These are phyloP conservation scores for Erpobdella octoculata DNA, from an alignment of 2,888 invertebrate genomes.

Conservation along the genomic window DNA sequence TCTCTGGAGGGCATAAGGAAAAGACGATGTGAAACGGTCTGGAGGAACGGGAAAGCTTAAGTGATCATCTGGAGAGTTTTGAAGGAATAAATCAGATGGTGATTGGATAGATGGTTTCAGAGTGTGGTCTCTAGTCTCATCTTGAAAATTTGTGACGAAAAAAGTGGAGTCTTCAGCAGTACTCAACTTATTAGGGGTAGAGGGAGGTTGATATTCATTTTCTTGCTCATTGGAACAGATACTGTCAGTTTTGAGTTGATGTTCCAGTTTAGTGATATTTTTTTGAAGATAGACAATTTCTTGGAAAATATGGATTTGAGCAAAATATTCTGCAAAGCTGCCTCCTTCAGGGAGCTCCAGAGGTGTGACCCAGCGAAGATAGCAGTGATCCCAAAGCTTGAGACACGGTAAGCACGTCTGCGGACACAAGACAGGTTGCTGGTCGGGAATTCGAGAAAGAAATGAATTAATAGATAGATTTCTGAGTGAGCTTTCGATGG, in stretches of 20 bases:
- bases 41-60: neutral
- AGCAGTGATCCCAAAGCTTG: conserved; percentile 76
- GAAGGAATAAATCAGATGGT: neutral
- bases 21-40: conserved; percentile 24
- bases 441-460: neutral
- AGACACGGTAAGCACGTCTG: neutral
- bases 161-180: neutral
- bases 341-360: conserved; percentile 69
- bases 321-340: conserved; percentile 46
- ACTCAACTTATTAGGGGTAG: neutral
- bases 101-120: neutral
- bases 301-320: neutral
- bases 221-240: neutral
- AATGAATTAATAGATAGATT: neutral
- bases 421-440: neutral
- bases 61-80: neutral
- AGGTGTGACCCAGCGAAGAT: conserved; percentile 77
- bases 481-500: neutral
- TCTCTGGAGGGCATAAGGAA: conserved; percentile 15
- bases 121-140: neutral
- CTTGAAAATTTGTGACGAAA: neutral
- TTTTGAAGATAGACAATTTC: neutral
- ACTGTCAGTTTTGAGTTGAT: neutral
- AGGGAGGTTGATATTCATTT: neutral
- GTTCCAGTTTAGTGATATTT: neutral